Evolutionary conservation across 2,113 vertebrate species (phyloP), one percentile per base, ranked within the genome.

Genomic region (Atlantisia rogersi): DNA sequence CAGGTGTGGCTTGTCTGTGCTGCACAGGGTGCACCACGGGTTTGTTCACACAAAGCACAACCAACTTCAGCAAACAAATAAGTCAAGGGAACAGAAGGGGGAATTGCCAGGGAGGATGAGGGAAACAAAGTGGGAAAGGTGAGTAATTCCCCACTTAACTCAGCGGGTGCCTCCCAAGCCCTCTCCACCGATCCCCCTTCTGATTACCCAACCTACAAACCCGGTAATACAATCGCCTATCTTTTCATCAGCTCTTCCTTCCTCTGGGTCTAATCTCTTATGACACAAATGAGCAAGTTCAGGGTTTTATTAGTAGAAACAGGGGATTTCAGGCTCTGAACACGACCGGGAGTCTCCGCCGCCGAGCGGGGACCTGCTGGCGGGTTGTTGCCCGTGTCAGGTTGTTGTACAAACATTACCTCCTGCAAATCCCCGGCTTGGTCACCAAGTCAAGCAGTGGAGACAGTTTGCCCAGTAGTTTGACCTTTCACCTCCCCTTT

Each of bases 401-500:
- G 88, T 95, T 94, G 91, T 96, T 97, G 96, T 94, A 94, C 95
- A 97, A 97, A 96, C 97, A 95, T 46, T 85, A 59, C 83, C 95
- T 94, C 86, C 94, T 89, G 79, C 84, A 26, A 53, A 84, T 90
- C 82, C 94, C 97, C 18, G 4, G 20, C 82, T 56, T 86, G 92
- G 87, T 98, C 97, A 98, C 98, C 97, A 80, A 98, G 98, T 95
- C 97, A 96, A 98, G 97, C 95, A 40, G 88, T 94, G 97, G 98
- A 98, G 98, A 98, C 95, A 95, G 98, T 98, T 96, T 97, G 97
- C 97, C 95, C 96, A 97, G 96, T 96, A 90, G 98, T 95, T 95
- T 98, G 98, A 98, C 98, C 98, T 99, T 98, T 99, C 98, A 98
- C 98, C 98, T 98, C 97, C 97, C 97, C 98, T 97, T 97, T 97